These are phyloP conservation scores for Gadus macrocephalus DNA, from an alignment of 2,113 vertebrate species.

Conservation along the genomic window DNA sequence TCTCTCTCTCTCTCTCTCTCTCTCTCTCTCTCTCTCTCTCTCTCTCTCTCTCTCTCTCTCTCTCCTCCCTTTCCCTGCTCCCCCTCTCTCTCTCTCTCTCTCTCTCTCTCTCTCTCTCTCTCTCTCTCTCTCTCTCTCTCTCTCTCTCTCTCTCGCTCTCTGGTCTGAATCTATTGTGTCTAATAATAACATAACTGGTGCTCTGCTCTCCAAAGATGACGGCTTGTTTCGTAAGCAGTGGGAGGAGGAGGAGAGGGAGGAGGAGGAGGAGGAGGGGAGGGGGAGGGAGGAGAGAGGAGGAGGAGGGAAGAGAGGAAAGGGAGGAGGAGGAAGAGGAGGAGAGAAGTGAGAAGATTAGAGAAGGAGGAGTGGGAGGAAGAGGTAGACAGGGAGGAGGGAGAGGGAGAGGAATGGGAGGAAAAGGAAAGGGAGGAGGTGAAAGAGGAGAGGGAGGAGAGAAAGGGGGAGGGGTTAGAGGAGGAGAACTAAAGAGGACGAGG, in stretches of 20 bases:
- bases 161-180: constrained; percentile 10
- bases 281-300: not conserved
- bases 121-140: constrained; percentile 5
- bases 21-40: constrained; percentile 4
- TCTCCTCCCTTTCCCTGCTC: not conserved
- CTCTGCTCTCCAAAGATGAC: not conserved
- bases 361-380: not conserved
- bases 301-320: not conserved
- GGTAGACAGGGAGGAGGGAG: not conserved
- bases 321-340: not conserved
- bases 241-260: not conserved
- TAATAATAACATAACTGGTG: constrained; percentile 7
- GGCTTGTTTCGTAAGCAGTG: not conserved
- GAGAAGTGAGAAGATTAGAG: not conserved
- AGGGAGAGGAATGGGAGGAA: not conserved
- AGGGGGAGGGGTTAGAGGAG: too few species aligned
- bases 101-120: not conserved
- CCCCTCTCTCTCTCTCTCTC: not conserved
- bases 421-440: not conserved
- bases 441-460: not conserved
- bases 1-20: not conserved
- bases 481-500: too few species aligned
- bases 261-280: not conserved
- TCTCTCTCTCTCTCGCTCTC: not conserved
- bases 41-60: not conserved